Percentiles rank a stretch among this genome's conserved stretches.
These are phyloP conservation scores for Scaptomyza reducta DNA, from an alignment of 2,888 invertebrate genomes.

Conservation along the genomic window DNA sequence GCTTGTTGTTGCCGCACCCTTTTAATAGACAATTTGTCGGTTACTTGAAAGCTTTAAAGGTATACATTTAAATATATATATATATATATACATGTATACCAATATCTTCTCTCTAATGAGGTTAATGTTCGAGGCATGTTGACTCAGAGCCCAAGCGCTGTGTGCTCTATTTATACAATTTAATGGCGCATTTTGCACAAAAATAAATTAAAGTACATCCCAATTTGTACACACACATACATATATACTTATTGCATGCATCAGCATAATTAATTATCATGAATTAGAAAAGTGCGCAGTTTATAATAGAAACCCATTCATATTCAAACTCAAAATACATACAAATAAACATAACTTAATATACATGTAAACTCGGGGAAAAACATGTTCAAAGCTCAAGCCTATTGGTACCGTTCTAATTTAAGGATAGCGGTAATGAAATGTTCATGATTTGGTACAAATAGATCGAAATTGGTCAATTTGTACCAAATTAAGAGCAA, in stretches of 20 bases:
- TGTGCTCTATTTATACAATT: constrained; percentile 72
- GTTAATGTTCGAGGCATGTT: constrained; percentile 76
- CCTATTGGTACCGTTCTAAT: too few species aligned
- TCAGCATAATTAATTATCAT: constrained; percentile 42
- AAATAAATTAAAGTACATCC: constrained; percentile 69
- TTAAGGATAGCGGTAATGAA: too few species aligned
- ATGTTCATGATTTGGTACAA: too few species aligned
- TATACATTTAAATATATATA: too few species aligned
- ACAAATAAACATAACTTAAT: neutral
- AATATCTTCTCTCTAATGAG: constrained; percentile 60
- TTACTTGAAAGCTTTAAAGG: constrained; percentile 31
- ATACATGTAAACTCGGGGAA: neutral
- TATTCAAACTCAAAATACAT: neutral
- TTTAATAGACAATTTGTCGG: constrained; percentile 42
- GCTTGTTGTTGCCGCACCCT: constrained; percentile 22
- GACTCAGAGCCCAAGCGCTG: constrained; percentile 59
- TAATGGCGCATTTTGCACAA: constrained; percentile 80
- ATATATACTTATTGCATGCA: constrained; percentile 15
- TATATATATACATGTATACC: too few species aligned
- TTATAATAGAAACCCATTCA: neutral
- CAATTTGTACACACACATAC: constrained; percentile 37
- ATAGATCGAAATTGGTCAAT: neutral
- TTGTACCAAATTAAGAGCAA: neutral
- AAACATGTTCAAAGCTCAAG: too few species aligned
- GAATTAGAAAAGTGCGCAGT: neutral